phyloP scores from a whole-genome alignment of 2,888 invertebrate species.

The Scelioninae gen. 2 region DNA sequence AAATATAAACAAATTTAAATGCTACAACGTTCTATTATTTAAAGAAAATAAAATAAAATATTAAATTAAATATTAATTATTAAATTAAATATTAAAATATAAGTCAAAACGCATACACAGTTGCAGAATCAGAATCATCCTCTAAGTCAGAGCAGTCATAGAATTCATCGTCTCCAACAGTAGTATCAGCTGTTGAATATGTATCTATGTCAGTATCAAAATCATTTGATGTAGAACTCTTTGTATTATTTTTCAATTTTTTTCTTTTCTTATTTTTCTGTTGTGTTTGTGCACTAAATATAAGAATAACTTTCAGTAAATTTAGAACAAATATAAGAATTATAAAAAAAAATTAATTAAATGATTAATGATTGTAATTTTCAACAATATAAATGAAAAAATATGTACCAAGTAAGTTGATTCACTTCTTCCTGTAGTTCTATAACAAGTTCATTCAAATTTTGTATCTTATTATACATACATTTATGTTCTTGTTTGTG shows the following conservation, averaged over 20 bases:
- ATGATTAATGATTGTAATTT: no score
- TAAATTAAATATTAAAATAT: no score
- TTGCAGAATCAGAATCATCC: constrained; percentile 65
- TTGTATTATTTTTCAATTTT: no score
- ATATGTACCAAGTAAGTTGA: background rate
- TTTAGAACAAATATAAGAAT: no score
- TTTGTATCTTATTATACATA: constrained; percentile 66
- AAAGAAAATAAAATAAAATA: no score
- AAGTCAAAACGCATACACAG: constrained; percentile 68
- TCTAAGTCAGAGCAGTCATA: constrained; percentile 73
- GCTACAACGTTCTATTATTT: no score
- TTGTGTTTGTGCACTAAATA: constrained; percentile 67
- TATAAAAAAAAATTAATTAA: background rate
- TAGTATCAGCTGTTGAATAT: constrained; percentile 71
- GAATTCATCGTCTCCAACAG: constrained; percentile 72
- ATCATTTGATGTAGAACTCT: constrained; percentile 65
- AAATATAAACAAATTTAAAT: no score
- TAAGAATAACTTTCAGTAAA: constrained; percentile 1
- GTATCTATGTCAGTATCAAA: constrained; percentile 71
- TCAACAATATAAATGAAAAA: background rate
- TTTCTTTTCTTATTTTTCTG: constrained; percentile 65
- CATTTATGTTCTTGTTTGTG: constrained; percentile 61
- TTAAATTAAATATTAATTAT: no score
- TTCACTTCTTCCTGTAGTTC: constrained; percentile 3
- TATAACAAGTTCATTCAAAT: constrained; percentile 63